Conservation (phyloP, 2,888 invertebrate genomes). For the Lottia gigantea region DNA sequence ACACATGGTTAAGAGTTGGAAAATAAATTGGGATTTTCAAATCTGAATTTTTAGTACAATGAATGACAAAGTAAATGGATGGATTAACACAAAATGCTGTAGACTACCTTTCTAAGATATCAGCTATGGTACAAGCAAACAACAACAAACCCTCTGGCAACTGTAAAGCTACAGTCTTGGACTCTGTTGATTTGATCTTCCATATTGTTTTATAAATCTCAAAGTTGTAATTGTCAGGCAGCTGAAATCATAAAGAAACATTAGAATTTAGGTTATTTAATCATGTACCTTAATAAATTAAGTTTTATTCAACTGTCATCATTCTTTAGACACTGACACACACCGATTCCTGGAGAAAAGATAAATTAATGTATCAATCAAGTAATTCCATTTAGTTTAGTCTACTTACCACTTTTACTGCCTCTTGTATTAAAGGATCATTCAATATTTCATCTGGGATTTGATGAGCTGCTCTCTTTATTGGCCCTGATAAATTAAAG, state of each 20-base stretch:
- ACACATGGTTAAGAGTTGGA: too few relatives aligned
- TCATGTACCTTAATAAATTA: too few relatives aligned
- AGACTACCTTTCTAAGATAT: constrained; percentile 81
- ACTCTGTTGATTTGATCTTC: constrained; percentile 86
- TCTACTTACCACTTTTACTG: constrained; percentile 54
- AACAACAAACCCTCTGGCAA: constrained; percentile 94
- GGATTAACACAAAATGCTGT: not conserved
- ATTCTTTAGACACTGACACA: too few relatives aligned
- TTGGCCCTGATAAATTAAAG: not conserved
- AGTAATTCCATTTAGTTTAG: too few relatives aligned
- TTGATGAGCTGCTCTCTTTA: constrained; percentile 46
- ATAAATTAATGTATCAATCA: too few relatives aligned
- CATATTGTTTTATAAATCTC: constrained; percentile 98
- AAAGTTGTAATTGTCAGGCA: constrained; percentile 97
- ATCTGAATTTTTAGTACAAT: too few relatives aligned
- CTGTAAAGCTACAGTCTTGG: constrained; percentile 92
- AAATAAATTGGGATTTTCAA: not conserved
- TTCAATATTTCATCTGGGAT: constrained; percentile 63
- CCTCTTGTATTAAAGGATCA: constrained; percentile 50
- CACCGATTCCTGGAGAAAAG: too few relatives aligned
- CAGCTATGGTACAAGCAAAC: constrained; percentile 91
- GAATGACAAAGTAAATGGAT: not conserved
- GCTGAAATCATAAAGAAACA: constrained; percentile 55
- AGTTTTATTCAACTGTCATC: too few relatives aligned
- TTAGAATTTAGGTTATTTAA: too few relatives aligned